Evolutionary conservation across 2,113 vertebrate species (phyloP).

Genomic region (Xiphophorus hellerii): DNA sequence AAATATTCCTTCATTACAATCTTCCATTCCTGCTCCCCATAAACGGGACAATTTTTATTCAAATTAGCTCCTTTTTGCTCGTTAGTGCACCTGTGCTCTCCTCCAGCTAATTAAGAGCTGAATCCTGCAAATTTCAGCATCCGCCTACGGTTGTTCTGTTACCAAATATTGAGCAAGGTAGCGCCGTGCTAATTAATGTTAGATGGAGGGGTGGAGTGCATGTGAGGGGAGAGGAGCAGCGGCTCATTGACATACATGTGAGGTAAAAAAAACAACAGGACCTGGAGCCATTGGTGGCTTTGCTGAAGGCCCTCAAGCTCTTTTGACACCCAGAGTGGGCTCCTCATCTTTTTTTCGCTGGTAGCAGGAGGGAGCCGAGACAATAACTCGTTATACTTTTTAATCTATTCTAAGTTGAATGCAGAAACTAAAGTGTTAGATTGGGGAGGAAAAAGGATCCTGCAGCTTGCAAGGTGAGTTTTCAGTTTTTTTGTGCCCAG

Average conservation of each 20-base stretch:
- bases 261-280: constrained; percentile 44
- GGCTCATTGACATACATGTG: constrained; percentile 77
- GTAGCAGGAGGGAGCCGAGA: constrained; percentile 9
- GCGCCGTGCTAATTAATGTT: constrained; percentile 85
- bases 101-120: constrained; percentile 78
- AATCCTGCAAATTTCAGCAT: constrained; percentile 82
- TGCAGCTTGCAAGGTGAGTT: constrained; percentile 46
- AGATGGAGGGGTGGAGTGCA: constrained; percentile 44
- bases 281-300: constrained; percentile 24
- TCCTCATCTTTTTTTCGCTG: constrained; percentile 10
- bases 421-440: constrained; percentile 43
- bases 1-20: constrained; percentile 42
- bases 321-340: constrained; percentile 38
- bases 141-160: constrained; percentile 76
- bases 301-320: constrained; percentile 49
- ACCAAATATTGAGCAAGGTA: constrained; percentile 84
- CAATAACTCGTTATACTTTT: constrained; percentile 46
- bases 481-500: constrained; percentile 19
- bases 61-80: constrained; percentile 74
- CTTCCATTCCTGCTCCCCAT: not conserved
- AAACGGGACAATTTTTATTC: constrained; percentile 74
- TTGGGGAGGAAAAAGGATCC: constrained; percentile 8
- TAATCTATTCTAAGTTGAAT: constrained; percentile 42
- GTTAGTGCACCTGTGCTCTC: constrained; percentile 82
- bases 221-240: not conserved